Base-by-base conservation (phyloP, 2,888 invertebrate species). In the Flexamia atlantica region DNA sequence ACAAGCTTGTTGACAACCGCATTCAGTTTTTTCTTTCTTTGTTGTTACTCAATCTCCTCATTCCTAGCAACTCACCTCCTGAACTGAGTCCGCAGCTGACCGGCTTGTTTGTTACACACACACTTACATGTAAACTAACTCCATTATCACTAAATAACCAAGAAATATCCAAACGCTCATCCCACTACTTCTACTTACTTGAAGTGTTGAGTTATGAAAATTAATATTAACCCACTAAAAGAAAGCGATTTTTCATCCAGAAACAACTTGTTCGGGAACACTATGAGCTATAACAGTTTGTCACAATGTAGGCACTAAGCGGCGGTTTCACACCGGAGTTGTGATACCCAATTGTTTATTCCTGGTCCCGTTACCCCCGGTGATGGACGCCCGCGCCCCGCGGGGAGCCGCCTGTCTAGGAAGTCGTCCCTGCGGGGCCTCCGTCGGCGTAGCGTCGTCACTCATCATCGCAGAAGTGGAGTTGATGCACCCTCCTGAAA, bases 281-380 rank as follows among this genome's bases (percentile, higher is more conserved):
- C 57, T 64, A 64, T 64, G 64, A 64, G 9, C 12, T 30, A 64
- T 64, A 30, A 64, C 17, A 64, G 64, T 64, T 64, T 64, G 64
- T 64, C 64, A 14, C 57, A 50, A 36, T 2, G 46, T 17, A 3
- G 46, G 3, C 46, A 46, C 53, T 46, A 46, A 46, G 57, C 57
- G 68, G 2, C 30, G 68, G 68, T 68, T 68, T 70, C 70, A 70
- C 70, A 70, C 20, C 70, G 70, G 36, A 70, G 40, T 68, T 68
- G 32, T 30, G 68, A 68, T 68, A 32, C 70, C 30, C 20, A 40
- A 30, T 40, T 36, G 70, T 70, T 70, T 70, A 70, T 70, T 32
- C 70, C 70, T 3, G 36, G 36, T 70, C 70, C 70, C 70, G 68
- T 68, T 68, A 68, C 30, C 23, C 57, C 12, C 28, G 64, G 30